Conservation (phyloP, 2,888 invertebrate species). For the Parnassius glacialis region DNA sequence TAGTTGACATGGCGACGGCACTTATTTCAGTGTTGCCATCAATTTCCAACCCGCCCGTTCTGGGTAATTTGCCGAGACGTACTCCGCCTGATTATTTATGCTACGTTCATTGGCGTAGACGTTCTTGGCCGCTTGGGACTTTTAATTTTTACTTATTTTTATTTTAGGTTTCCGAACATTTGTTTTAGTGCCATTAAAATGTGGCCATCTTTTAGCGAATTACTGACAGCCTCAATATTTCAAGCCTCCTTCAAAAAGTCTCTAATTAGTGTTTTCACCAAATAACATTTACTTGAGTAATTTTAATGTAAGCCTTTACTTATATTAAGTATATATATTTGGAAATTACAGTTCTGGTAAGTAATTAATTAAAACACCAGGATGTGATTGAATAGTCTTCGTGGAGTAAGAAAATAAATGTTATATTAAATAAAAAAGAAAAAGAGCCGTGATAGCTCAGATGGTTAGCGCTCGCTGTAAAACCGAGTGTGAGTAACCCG, state of each 20-base stretch:
- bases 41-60: constrained; percentile 53
- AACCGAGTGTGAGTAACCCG: too few relatives aligned
- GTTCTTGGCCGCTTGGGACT: constrained; percentile 28
- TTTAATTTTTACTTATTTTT: constrained; percentile 20
- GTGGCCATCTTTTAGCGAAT: constrained; percentile 3
- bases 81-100: constrained; percentile 67
- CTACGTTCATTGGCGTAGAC: constrained; percentile 38
- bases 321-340: too few relatives aligned
- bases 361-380: too few relatives aligned
- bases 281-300: background rate
- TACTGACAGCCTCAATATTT: constrained; percentile 16
- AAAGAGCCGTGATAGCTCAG: too few relatives aligned
- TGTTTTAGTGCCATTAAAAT: constrained; percentile 18
- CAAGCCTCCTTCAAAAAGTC: constrained; percentile 6
- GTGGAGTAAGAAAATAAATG: too few relatives aligned
- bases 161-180: constrained; percentile 18
- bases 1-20: constrained; percentile 33
- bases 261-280: constrained; percentile 6
- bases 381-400: too few relatives aligned
- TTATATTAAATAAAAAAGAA: too few relatives aligned
- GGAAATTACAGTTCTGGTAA: too few relatives aligned
- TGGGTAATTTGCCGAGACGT: constrained; percentile 67
- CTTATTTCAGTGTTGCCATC: constrained; percentile 37
- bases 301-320: too few relatives aligned
- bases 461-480: too few relatives aligned